Base-by-base conservation (phyloP, 2,113 vertebrate genomes). In the Protobothrops mucrosquamatus region DNA sequence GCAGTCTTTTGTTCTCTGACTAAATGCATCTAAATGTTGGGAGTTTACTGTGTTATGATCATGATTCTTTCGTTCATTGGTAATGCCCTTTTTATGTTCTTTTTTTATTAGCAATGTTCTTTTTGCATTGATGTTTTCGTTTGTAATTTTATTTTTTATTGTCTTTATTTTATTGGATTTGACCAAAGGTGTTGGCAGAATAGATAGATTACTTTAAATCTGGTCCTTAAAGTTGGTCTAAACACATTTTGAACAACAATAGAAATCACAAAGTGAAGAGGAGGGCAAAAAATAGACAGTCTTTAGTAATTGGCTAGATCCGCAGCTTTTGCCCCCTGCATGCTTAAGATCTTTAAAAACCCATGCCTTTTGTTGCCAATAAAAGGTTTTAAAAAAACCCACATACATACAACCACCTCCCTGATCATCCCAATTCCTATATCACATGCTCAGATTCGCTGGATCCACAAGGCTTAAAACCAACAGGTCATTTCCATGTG, bases 371-470 rank as follows among this genome's bases (percentile, higher is more conserved):
- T 20, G 7, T 51, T 46, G 12, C n/a, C 59, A 46, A 15, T 39
- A 48, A 43, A 51, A 51, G 43, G 15, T 39, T 34, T 43, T 24
- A 9, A 15, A 34, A 20, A 5, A 0, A 2, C 11, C 26, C 39
- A 18, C 10, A 11, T 43, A 7, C 0, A 48, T 4, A 14, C 0
- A 55, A 26, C 64, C n/a, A 6, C 56, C 24, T 23, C 23, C 43
- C 24, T 2, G 20, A 29, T 2, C 14, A 7, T 39, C 34, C 26
- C 85, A 29, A 22, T 54, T 52, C 57, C 85, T 81, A 93, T 48
- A 89, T 95, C 61, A 69, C 98, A 98, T 98, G 98, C 98, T 97
- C 96, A 97, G 95, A 97, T 94, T 96, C 93, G 93, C 94, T 93
- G 92, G 51, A 69, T 93, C 93, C 88, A n/a, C 93, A 29, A 54